These are phyloP conservation scores for Cephalotes varians DNA, from an alignment of 2,888 invertebrate genomes.

Conservation along the genomic window DNA sequence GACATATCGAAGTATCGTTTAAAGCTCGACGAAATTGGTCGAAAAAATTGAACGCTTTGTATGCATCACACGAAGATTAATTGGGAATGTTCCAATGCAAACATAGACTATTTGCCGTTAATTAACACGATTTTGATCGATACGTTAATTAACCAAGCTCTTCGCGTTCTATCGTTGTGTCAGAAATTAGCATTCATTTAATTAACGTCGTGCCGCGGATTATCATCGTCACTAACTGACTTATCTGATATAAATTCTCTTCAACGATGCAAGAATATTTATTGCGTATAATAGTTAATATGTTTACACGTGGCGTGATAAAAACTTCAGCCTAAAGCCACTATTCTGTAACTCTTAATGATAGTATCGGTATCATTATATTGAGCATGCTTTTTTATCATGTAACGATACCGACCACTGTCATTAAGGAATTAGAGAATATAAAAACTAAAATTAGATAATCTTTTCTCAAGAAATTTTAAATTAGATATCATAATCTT, in stretches of 20 bases:
- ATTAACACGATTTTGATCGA: conserved; percentile 31
- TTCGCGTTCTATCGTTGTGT: conserved; percentile 27
- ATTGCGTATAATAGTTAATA: not conserved
- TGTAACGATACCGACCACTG: too few species aligned
- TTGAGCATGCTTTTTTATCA: too few species aligned
- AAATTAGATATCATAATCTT: not conserved
- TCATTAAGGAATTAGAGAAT: too few species aligned
- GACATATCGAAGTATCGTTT: not conserved
- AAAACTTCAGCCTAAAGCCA: too few species aligned
- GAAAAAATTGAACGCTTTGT: not conserved
- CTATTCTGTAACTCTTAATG: too few species aligned
- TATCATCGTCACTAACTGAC: conserved; percentile 9
- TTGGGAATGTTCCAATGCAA: conserved; percentile 2
- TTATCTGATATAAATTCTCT: not conserved
- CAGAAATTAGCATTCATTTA: conserved; percentile 57
- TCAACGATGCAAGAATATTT: not conserved
- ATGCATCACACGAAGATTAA: not conserved
- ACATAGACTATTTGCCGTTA: not conserved
- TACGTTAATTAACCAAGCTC: conserved; percentile 37
- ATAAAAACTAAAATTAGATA: not conserved
- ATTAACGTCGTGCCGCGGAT: conserved; percentile 34
- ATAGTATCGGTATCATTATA: too few species aligned
- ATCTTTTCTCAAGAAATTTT: too few species aligned
- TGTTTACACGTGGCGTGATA: not conserved
- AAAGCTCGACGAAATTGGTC: not conserved